phyloP scores from a whole-genome alignment of 1,140 invertebrate species.

The Anoplophora glabripennis region DNA sequence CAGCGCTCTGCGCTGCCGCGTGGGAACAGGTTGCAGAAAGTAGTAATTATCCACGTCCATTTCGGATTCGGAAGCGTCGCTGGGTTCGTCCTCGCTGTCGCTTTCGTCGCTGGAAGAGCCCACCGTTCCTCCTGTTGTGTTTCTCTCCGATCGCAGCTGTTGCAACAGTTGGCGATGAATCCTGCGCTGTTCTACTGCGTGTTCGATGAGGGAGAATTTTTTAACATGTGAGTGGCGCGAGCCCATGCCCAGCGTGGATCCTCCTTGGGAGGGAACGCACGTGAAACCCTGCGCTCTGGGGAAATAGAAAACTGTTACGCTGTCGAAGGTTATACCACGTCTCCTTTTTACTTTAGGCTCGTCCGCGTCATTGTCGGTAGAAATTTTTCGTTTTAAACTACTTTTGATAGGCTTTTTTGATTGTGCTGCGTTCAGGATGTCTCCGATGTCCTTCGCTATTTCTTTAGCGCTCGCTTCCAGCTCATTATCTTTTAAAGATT shows the following conservation, averaged over 20 bases:
- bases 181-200: constrained; percentile 81
- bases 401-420: constrained; percentile 48
- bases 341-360: constrained; percentile 64
- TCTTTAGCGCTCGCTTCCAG: constrained; percentile 12
- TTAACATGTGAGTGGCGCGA: constrained; percentile 76
- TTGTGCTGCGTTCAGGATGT: constrained; percentile 29
- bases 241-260: constrained; percentile 95
- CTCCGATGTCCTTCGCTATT: constrained; percentile 39
- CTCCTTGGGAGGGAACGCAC: constrained; percentile 95
- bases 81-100: constrained; percentile 76
- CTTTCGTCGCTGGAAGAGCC: constrained; percentile 66
- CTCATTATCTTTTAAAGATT: neutral
- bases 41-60: constrained; percentile 90
- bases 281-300: constrained; percentile 94
- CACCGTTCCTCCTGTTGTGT: constrained; percentile 50
- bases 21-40: constrained; percentile 90
- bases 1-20: constrained; percentile 81
- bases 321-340: constrained; percentile 82
- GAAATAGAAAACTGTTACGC: constrained; percentile 94
- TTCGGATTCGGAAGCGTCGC: constrained; percentile 79
- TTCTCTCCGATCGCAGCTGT: constrained; percentile 69
- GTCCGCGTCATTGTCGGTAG: constrained; percentile 47
- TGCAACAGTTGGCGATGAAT: constrained; percentile 80
- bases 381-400: constrained; percentile 56
- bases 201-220: constrained; percentile 67